These are phyloP conservation scores for Phoxinus phoxinus DNA, from an alignment of 2,113 vertebrate species.

Conservation along the genomic window DNA sequence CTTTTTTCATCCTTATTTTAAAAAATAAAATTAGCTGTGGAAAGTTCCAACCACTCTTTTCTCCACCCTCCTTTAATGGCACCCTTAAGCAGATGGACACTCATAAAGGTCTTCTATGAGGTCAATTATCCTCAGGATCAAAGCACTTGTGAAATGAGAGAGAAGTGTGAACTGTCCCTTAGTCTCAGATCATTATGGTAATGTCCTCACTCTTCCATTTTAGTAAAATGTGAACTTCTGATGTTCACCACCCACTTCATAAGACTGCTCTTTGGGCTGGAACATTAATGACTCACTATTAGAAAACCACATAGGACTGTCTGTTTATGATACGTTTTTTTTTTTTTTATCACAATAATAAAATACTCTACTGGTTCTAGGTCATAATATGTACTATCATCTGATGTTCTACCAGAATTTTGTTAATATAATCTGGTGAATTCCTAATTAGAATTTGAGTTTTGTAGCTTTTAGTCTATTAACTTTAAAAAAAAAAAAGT, in stretches of 20 bases:
- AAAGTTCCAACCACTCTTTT: constrained; percentile 62
- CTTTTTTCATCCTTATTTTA: constrained; percentile 43
- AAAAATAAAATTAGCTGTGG: no score
- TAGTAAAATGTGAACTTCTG: constrained; percentile 16
- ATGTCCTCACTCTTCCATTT: constrained; percentile 45
- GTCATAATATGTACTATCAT: neutral
- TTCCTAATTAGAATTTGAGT: neutral
- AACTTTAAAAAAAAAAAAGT: neutral
- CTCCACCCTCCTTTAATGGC: constrained; percentile 51
- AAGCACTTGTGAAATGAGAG: constrained; percentile 39
- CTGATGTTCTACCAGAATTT: neutral
- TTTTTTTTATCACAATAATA: neutral
- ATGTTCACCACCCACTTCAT: constrained; percentile 25
- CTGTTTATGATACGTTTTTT: neutral
- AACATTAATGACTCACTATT: constrained; percentile 14
- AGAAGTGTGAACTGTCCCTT: constrained; percentile 24
- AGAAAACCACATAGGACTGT: neutral
- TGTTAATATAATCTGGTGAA: neutral
- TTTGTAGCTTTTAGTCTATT: neutral
- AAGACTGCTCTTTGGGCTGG: neutral
- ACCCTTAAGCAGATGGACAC: constrained; percentile 44
- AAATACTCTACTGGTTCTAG: neutral
- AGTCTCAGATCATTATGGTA: constrained; percentile 5
- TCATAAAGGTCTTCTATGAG: constrained; percentile 37
- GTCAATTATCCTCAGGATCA: constrained; percentile 40